These are phyloP conservation scores for Thyatira batis DNA, from an alignment of 2,888 invertebrate species.

Conservation along the genomic window DNA sequence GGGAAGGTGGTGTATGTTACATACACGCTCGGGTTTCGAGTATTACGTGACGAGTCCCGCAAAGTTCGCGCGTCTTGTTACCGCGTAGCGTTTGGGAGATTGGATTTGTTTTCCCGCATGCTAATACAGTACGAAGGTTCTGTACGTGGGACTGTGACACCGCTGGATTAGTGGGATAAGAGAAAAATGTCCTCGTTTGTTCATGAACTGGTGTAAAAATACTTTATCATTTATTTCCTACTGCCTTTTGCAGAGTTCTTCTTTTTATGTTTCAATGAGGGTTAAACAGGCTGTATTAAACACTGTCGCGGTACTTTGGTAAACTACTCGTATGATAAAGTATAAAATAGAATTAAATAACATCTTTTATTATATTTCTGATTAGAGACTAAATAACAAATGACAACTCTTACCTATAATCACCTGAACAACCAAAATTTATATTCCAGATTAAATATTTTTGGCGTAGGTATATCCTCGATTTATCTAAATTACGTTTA, in stretches of 20 bases:
- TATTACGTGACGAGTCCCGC: constrained; percentile 63
- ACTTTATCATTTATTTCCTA: constrained; percentile 7
- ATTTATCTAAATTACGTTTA: no score
- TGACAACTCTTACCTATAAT: no score
- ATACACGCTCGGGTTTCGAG: constrained; percentile 46
- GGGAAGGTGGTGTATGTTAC: constrained; percentile 35
- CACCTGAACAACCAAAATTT: no score
- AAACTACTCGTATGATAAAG: no score
- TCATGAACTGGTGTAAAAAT: constrained; percentile 28
- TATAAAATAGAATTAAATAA: no score
- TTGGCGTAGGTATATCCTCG: no score
- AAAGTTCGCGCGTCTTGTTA: constrained; percentile 71
- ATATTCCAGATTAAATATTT: no score
- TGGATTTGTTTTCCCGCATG: constrained; percentile 75
- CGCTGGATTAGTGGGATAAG: constrained; percentile 46
- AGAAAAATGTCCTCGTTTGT: constrained; percentile 39
- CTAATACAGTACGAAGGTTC: constrained; percentile 50
- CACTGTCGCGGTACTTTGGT: no score
- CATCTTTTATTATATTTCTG: no score
- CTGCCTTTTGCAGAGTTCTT: constrained; percentile 5
- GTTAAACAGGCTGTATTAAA: not conserved
- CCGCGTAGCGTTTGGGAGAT: constrained; percentile 69
- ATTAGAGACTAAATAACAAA: no score
- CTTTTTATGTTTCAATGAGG: constrained; percentile 1
- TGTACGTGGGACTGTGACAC: constrained; percentile 51